A percentile compares a stretch with the other conserved stretches of the same genome.
These are phyloP conservation scores for Thera obeliscata DNA, from an alignment of 2,888 invertebrate genomes.

Conservation along the genomic window DNA sequence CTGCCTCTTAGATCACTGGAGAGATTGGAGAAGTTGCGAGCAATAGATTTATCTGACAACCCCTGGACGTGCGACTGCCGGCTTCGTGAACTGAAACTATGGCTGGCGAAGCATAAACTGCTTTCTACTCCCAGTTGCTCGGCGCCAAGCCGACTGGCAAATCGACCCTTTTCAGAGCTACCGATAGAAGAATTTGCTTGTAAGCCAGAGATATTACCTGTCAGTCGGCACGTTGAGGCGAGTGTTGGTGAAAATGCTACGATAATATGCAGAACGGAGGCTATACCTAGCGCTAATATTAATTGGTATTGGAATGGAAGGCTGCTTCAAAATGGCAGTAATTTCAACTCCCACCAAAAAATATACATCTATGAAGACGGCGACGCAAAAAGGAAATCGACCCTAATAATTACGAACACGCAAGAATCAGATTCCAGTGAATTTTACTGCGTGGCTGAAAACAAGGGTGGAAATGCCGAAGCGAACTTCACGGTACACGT, in stretches of 20 bases:
- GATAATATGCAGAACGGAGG: conserved; percentile 91
- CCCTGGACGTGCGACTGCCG: conserved; percentile 96
- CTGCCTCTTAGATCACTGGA: conserved; percentile 89
- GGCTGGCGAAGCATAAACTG: conserved; percentile 91
- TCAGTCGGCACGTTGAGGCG: conserved; percentile 90
- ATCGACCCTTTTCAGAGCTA: conserved; percentile 90
- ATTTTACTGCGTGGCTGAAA: conserved; percentile 95
- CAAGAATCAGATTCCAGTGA: conserved; percentile 93
- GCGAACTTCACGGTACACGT: conserved; percentile 95
- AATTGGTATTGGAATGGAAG: conserved; percentile 95
- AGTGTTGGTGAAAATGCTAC: conserved; percentile 94
- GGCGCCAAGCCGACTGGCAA: conserved; percentile 88
- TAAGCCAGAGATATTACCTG: conserved; percentile 90
- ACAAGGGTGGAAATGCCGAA: conserved; percentile 93
- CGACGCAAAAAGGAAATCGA: conserved; percentile 89
- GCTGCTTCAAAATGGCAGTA: conserved; percentile 89
- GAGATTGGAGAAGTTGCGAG: conserved; percentile 89
- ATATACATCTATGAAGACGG: conserved; percentile 91
- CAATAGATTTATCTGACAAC: conserved; percentile 93
- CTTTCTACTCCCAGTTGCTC: conserved; percentile 91
- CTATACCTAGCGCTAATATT: conserved; percentile 91
- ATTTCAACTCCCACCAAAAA: conserved; percentile 91
- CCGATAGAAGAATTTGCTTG: conserved; percentile 94
- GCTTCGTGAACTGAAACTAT: conserved; percentile 90
- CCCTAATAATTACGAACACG: conserved; percentile 91